A percentile compares a stretch with the other conserved stretches of the same genome.
Evolutionary conservation across 1,140 invertebrate genomes (phyloP).

Genomic region (Aphelenchoides besseyi): DNA sequence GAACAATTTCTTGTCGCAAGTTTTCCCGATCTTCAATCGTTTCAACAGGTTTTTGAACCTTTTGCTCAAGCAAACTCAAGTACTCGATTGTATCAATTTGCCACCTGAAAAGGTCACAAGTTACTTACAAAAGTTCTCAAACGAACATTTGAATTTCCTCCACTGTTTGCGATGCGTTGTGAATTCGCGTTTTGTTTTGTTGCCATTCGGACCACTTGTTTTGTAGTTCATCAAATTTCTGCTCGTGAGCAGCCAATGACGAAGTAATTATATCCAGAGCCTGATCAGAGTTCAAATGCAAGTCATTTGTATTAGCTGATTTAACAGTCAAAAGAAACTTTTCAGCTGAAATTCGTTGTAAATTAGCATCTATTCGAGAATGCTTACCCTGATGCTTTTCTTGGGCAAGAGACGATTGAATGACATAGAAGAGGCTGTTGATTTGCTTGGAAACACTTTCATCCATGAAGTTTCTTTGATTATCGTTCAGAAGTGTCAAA

Average conservation of each 20-base stretch:
- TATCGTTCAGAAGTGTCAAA: constrained; percentile 31
- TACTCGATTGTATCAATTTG: constrained; percentile 37
- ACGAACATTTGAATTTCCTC: constrained; percentile 37
- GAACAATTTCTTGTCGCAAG: constrained; percentile 34
- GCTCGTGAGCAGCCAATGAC: constrained; percentile 39
- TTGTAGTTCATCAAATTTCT: constrained; percentile 41
- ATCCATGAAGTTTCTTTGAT: constrained; percentile 36
- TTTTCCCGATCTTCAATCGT: constrained; percentile 12
- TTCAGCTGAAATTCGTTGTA: constrained; percentile 1
- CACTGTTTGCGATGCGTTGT: constrained; percentile 19
- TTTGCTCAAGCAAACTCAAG: constrained; percentile 21
- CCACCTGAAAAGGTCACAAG: constrained; percentile 16
- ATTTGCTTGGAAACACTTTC: constrained; percentile 44
- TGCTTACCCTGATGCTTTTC: constrained; percentile 43
- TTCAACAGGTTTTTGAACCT: background rate
- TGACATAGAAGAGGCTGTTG: constrained; percentile 53
- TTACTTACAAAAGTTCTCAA: background rate
- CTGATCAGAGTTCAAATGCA: constrained; percentile 34
- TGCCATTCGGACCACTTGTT: constrained; percentile 52
- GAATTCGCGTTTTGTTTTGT: background rate
- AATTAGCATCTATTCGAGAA: background rate
- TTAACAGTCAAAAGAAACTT: constrained; percentile 39
- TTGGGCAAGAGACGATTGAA: constrained; percentile 46
- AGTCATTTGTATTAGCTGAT: constrained; percentile 28
- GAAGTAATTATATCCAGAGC: constrained; percentile 37